Evolutionary conservation across 1,140 invertebrate genomes (phyloP).

Genomic region (Lineus longissimus): DNA sequence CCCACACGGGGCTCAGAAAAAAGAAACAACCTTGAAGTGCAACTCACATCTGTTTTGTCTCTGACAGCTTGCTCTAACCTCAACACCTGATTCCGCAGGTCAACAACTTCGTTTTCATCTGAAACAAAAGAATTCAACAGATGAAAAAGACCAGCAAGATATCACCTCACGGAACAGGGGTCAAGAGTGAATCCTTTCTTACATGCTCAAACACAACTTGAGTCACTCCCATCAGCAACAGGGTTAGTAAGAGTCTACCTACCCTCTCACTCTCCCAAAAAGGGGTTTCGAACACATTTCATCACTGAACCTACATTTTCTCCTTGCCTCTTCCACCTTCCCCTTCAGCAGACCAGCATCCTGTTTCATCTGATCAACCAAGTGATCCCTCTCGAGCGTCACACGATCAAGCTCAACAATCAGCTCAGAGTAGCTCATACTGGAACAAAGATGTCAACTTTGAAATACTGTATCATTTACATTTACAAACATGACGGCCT

Average conservation of each 20-base stretch:
- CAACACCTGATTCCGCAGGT: constrained; percentile 24
- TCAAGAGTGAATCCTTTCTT: too few species aligned
- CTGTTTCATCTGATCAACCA: constrained; percentile 32
- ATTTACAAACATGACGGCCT: too few species aligned
- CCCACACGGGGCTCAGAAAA: too few species aligned
- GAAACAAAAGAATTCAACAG: constrained; percentile 8
- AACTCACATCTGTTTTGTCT: constrained; percentile 30
- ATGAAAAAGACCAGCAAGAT: not conserved
- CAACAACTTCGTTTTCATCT: constrained; percentile 33
- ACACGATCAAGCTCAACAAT: constrained; percentile 28
- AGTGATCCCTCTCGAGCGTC: constrained; percentile 30
- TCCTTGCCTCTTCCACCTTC: constrained; percentile 18
- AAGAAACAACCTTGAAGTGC: not conserved
- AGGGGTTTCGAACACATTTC: not conserved
- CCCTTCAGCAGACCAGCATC: constrained; percentile 28
- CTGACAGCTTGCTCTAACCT: constrained; percentile 28
- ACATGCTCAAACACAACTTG: not conserved
- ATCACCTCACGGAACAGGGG: too few species aligned
- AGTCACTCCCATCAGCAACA: not conserved
- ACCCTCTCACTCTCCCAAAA: not conserved
- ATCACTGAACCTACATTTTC: constrained; percentile 23
- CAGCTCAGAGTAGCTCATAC: constrained; percentile 11
- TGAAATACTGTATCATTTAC: too few species aligned
- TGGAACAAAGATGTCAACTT: too few species aligned
- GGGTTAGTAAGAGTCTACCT: not conserved